Conservation (phyloP, 2,888 invertebrate genomes). For the Dasypolia templi region DNA sequence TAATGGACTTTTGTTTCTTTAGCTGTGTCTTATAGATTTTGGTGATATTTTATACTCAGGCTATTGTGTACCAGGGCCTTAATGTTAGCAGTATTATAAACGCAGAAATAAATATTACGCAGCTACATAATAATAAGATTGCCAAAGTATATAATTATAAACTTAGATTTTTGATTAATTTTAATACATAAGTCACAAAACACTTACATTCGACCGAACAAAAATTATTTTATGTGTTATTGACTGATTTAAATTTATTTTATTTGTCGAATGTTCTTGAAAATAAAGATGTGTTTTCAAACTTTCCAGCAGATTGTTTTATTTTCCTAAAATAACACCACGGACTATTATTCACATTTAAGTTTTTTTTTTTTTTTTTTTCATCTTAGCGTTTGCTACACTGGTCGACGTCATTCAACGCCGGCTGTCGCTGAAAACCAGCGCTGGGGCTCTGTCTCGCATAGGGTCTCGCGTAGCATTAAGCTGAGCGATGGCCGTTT, state of each 20-base stretch:
- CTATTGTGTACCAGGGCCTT: conserved; percentile 21
- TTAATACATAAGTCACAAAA: conserved; percentile 46
- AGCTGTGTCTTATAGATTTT: not conserved
- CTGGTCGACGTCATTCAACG: no score
- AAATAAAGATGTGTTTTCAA: conserved; percentile 67
- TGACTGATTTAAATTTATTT: conserved; percentile 67
- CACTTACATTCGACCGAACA: conserved; percentile 54
- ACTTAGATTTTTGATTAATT: conserved; percentile 38
- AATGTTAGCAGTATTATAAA: conserved; percentile 59
- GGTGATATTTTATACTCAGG: not conserved
- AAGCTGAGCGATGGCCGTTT: no score
- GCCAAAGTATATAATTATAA: conserved; percentile 60
- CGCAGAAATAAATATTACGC: conserved; percentile 29
- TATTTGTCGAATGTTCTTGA: conserved; percentile 58
- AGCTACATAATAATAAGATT: conserved; percentile 45
- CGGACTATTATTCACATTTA: no score
- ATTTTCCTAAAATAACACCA: conserved; percentile 5
- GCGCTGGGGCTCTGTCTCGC: no score
- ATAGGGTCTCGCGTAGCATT: no score
- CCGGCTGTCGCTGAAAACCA: no score
- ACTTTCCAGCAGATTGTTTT: conserved; percentile 58
- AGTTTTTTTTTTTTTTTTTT: no score
- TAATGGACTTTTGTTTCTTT: not conserved
- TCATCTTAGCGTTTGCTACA: no score
- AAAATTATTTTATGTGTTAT: conserved; percentile 57